Percentiles rank a stretch among this genome's conserved stretches.
These are phyloP conservation scores for Phenganax marumi DNA, from an alignment of 92 coral and sea anemone species.

Conservation along the genomic window DNA sequence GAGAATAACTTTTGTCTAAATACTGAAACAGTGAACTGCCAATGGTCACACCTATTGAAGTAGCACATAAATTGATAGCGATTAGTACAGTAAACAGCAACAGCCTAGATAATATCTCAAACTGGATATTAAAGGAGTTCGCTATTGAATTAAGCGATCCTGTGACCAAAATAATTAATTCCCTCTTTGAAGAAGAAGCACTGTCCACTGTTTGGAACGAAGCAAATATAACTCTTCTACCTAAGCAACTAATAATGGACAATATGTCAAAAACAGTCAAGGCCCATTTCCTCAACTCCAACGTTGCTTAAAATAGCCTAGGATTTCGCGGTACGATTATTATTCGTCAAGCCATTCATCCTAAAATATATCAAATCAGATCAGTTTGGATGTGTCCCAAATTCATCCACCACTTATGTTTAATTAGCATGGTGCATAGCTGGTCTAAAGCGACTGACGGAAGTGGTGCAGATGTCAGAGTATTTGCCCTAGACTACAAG, in stretches of 20 bases:
- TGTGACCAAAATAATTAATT: conserved; percentile 33
- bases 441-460: conserved; percentile 29
- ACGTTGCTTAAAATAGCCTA: conserved; percentile 8
- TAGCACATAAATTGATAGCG: conserved; percentile 17
- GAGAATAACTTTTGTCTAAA: not conserved
- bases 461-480: conserved; percentile 24
- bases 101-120: conserved; percentile 47
- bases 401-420: not conserved
- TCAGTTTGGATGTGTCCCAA: not conserved
- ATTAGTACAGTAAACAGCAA: conserved; percentile 21
- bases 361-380: not conserved
- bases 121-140: conserved; percentile 39
- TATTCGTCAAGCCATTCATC: not conserved
- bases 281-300: conserved; percentile 3
- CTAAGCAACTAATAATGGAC: conserved; percentile 26
- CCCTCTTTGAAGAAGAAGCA: conserved; percentile 29
- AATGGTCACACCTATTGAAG: conserved; percentile 17
- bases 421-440: not conserved
- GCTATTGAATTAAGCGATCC: conserved; percentile 39
- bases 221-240: conserved; percentile 48
- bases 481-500: conserved; percentile 11
- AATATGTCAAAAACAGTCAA: conserved; percentile 13
- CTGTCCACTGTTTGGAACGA: conserved; percentile 45
- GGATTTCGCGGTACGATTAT: not conserved
- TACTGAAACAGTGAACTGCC: conserved; percentile 31